Percentiles rank a stretch among this genome's conserved stretches.
phyloP scores from a whole-genome alignment of 2,113 vertebrate genomes.

The Calypte anna region DNA sequence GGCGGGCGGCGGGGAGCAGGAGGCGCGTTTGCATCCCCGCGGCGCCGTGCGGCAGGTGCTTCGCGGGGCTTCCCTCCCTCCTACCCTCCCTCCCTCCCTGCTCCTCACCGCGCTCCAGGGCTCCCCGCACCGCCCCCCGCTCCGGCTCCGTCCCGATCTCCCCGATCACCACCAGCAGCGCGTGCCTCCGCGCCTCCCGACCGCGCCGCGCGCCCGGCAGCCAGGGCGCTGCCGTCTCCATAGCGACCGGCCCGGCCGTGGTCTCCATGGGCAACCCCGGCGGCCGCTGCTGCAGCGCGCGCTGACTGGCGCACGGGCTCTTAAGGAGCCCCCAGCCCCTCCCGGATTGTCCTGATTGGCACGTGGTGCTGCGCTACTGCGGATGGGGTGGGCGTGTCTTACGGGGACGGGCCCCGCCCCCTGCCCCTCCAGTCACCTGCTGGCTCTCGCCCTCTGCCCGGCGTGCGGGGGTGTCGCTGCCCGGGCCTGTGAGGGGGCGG shows the following conservation, averaged over 20 bases:
- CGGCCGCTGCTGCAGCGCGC: conserved; percentile 44
- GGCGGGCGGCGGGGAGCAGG: not conserved
- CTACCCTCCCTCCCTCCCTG: not conserved
- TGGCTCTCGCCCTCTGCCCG: too few species aligned
- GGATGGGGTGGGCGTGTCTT: not conserved
- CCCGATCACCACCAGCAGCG: conserved; percentile 90
- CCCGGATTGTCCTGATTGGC: conserved; percentile 74
- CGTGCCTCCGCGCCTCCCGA: conserved; percentile 72
- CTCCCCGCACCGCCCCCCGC: conserved; percentile 79
- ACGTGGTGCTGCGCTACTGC: not conserved
- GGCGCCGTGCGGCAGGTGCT: not conserved
- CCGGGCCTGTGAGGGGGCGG: too few species aligned
- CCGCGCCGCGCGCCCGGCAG: conserved; percentile 35
- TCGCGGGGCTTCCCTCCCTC: not conserved
- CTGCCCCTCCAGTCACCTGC: too few species aligned
- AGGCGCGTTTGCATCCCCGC: not conserved
- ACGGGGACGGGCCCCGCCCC: too few species aligned
- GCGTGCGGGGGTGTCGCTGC: too few species aligned
- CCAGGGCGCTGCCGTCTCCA: conserved; percentile 79
- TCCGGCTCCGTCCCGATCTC: conserved; percentile 83
- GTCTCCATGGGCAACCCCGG: conserved; percentile 92
- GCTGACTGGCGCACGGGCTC: conserved; percentile 61
- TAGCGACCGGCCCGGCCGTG: conserved; percentile 82
- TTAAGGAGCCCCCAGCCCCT: conserved; percentile 60
- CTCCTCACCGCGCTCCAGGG: conserved; percentile 86